phyloP scores from a whole-genome alignment of 1,140 invertebrate genomes.

The Leptopilina boulardi region DNA sequence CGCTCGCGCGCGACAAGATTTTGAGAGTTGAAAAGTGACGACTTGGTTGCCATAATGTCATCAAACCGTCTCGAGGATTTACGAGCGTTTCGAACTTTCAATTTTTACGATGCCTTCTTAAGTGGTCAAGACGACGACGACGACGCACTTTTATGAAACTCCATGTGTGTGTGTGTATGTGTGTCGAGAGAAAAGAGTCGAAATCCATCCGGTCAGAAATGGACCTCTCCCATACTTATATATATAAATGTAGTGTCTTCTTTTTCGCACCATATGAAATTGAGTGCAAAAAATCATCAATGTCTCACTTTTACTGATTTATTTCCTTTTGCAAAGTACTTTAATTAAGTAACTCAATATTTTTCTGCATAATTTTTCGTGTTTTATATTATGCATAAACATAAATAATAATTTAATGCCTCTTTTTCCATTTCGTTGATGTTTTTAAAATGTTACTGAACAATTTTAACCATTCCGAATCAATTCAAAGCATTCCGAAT shows the following conservation, averaged over 20 bases:
- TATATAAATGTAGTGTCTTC: too few relatives aligned
- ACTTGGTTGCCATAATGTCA: conserved; percentile 18
- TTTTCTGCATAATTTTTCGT: conserved; percentile 20
- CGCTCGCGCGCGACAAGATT: too few relatives aligned
- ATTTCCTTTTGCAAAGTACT: not conserved
- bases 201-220: conserved; percentile 14
- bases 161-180: too few relatives aligned
- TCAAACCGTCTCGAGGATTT: conserved; percentile 34
- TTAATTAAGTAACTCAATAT: conserved; percentile 29
- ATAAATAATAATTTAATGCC: conserved; percentile 22
- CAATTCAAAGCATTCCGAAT: too few relatives aligned
- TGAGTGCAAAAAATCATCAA: conserved; percentile 31
- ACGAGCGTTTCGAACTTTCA: conserved; percentile 45
- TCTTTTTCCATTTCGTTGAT: too few relatives aligned
- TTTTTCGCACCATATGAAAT: conserved; percentile 2
- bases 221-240: not conserved
- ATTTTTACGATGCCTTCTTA: conserved; percentile 51
- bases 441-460: too few relatives aligned
- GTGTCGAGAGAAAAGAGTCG: conserved; percentile 9
- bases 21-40: conserved; percentile 3
- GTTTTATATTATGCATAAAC: not conserved
- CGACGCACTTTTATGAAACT: conserved; percentile 31
- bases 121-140: conserved; percentile 43
- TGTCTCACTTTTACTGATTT: conserved; percentile 28
- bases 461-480: too few relatives aligned